Evolutionary conservation across 2,888 invertebrate genomes (phyloP), one percentile per base, ranked within the genome.

Genomic region (Tipula vernalis): DNA sequence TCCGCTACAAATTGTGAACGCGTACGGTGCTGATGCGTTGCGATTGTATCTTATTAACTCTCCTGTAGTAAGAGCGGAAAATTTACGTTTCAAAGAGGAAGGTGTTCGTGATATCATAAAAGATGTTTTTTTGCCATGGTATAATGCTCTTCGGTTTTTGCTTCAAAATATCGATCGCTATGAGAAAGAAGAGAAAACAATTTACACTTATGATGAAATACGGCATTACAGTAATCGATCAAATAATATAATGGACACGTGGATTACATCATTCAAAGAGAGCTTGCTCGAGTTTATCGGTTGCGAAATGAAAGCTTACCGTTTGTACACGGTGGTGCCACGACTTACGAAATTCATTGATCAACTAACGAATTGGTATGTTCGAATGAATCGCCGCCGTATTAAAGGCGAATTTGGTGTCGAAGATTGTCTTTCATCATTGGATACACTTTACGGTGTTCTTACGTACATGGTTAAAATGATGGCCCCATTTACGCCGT

Each of bases 401-500:
- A 94, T 99, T 87, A 99, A 99, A 93, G 99, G 99, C 71, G 98
- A 98, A 90, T 93, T 93, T 88, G 97, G 97, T 0, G 90, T 93
- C 2, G 93, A 94, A 42, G 98, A 99, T 90, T 97, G 98, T 89
- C 93, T 95, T 87, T 93, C 95, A 87, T 97, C 99, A 0, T 91
- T 99, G 87, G 95, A 96, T 88, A 98, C 99, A 0, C 93, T 99
- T 8, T 98, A 96, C 90, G 94, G 95, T 89, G 97, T 99, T 0
- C 92, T 99, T 44, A 96, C 95, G 89, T 95, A 96, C 86, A 97
- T 99, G 95, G 94, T 96, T 0, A 94, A 96, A 89, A 95, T 99
- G 89, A 99, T 99, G 97, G 97, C 99, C 0, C 98, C 99, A 0
- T 99, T 99, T 91, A 98, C 98, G 0, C 99, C 99, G 0, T 99